Conservation (phyloP, 2,797 vertebrate genomes). For the Halcyon badia region DNA sequence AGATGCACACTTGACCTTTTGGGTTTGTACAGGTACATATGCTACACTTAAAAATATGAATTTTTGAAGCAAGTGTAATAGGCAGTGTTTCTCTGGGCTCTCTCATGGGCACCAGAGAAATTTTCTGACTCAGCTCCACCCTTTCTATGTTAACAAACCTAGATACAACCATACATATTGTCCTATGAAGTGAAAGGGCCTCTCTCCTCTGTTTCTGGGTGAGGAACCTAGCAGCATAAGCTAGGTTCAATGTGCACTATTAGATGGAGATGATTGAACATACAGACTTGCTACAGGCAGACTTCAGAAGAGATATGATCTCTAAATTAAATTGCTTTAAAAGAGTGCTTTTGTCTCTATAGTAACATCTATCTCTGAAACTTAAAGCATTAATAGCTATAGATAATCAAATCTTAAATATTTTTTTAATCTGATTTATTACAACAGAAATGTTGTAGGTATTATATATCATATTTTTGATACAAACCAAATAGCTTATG, state of each 20-base stretch:
- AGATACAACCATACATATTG: not conserved
- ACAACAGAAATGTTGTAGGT: not conserved
- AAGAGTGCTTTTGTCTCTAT: not conserved
- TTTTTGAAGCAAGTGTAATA: not conserved
- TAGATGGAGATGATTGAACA: not conserved
- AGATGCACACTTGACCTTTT: slow-evolving; percentile 18
- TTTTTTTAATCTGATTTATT: not conserved
- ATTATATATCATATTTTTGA: not conserved
- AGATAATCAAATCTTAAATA: not conserved
- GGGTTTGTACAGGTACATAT: not conserved
- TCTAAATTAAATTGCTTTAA: not conserved
- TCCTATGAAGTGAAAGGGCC: not conserved
- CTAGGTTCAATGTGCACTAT: not conserved
- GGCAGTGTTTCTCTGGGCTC: not conserved
- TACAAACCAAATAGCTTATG: not conserved
- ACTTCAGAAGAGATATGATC: not conserved
- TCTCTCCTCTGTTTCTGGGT: not conserved
- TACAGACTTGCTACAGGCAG: not conserved
- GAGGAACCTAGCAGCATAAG: not conserved
- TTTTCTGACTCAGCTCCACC: not conserved
- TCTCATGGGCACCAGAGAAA: not conserved
- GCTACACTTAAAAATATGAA: not conserved
- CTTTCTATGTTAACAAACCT: not conserved
- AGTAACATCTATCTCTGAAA: not conserved
- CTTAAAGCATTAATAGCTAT: not conserved